Evolutionary conservation across 2,888 invertebrate genomes (phyloP).

Genomic region (Theodoxus fluviatilis): DNA sequence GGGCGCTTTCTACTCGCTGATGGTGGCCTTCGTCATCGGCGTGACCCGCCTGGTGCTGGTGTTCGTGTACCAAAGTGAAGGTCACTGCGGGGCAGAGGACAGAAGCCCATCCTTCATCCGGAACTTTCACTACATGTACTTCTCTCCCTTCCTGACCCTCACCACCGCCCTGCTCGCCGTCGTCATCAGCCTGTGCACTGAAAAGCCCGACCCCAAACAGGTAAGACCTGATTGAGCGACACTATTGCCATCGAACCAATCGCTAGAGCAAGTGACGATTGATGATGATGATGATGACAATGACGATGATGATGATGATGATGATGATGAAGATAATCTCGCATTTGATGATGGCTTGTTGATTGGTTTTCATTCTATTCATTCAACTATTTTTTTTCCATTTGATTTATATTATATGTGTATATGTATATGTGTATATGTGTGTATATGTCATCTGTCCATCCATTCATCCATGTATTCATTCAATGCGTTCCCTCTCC

Average conservation of each 20-base stretch:
- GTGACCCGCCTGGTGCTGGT: conserved; percentile 65
- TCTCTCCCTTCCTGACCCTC: conserved; percentile 67
- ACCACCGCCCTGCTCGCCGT: conserved; percentile 63
- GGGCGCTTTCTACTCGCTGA: conserved; percentile 68
- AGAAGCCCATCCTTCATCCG: conserved; percentile 42
- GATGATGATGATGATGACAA: no score
- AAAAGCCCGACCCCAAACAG: conserved; percentile 63
- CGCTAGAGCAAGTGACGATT: no score
- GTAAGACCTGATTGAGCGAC: conserved; percentile 50
- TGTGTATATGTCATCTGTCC: no score
- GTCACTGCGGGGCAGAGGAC: conserved; percentile 45
- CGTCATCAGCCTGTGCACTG: conserved; percentile 65
- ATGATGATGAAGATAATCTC: background rate
- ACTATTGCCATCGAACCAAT: no score
- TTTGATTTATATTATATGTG: no score
- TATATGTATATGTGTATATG: no score
- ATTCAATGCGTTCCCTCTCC: no score
- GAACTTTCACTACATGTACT: conserved; percentile 67
- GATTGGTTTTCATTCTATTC: background rate
- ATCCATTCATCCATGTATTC: no score
- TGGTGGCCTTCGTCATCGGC: conserved; percentile 66
- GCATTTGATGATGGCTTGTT: background rate
- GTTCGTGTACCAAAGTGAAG: conserved; percentile 58
- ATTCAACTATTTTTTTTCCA: no score
- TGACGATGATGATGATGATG: no score